A percentile compares a stretch with the other conserved stretches of the same genome.
Conservation (phyloP, 2,888 invertebrate genomes). For the Harmothoe impar region DNA sequence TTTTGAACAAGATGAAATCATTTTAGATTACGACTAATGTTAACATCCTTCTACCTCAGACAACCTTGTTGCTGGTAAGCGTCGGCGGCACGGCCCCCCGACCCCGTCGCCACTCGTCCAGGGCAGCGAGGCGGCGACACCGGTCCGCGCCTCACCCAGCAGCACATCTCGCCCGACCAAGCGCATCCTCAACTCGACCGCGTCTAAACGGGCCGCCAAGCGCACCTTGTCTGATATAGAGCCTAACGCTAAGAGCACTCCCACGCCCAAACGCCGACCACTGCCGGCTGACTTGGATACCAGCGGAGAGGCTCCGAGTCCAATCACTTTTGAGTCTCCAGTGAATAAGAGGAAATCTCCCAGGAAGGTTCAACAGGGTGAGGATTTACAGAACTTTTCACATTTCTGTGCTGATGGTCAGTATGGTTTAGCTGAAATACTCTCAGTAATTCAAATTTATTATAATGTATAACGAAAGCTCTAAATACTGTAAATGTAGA, state of each 20-base stretch:
- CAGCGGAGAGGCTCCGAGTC: not conserved
- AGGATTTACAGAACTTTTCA: not conserved
- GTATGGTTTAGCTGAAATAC: too few species aligned
- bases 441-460: too few species aligned
- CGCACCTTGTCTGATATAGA: not conserved
- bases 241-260: constrained; percentile 2
- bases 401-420: too few species aligned
- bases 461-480: too few species aligned
- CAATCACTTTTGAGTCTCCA: constrained; percentile 31
- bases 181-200: not conserved
- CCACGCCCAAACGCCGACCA: not conserved
- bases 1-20: too few species aligned
- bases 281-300: not conserved
- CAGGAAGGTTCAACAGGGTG: not conserved
- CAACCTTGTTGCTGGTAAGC: constrained; percentile 45
- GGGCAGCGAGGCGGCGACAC: not conserved
- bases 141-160: not conserved
- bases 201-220: not conserved
- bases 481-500: too few species aligned
- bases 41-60: not conserved
- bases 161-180: not conserved
- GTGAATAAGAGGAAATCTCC: not conserved
- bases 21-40: too few species aligned
- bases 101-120: not conserved
- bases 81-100: constrained; percentile 17